A percentile compares a stretch with the other conserved stretches of the same genome.
Evolutionary conservation across 2,113 vertebrate genomes (phyloP).

Genomic region (Girardinichthys multiradiatus): DNA sequence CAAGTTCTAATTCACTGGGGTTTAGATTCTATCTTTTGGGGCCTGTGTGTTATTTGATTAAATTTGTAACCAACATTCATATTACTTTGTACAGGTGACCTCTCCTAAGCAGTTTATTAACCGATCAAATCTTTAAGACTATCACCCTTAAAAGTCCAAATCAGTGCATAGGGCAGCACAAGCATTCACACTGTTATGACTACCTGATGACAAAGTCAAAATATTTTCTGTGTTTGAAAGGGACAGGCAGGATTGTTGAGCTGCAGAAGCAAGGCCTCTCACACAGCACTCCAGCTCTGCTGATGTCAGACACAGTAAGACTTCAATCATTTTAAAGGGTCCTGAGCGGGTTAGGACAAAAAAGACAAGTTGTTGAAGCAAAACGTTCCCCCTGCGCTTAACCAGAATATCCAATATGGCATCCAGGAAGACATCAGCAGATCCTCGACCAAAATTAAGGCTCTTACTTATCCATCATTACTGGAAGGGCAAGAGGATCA

Average conservation of each 20-base stretch:
- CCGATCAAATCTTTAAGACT: not conserved
- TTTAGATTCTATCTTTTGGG: too few relatives aligned
- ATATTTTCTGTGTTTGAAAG: not conserved
- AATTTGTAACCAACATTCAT: not conserved
- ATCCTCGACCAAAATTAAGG: too few relatives aligned
- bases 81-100: not conserved
- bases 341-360: not conserved
- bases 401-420: too few relatives aligned
- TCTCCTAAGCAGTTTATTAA: too few relatives aligned
- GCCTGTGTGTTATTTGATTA: too few relatives aligned
- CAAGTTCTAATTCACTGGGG: too few relatives aligned
- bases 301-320: not conserved
- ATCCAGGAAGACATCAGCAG: too few relatives aligned
- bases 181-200: not conserved
- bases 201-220: not conserved
- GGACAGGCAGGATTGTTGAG: not conserved
- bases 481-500: too few relatives aligned
- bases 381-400: too few relatives aligned
- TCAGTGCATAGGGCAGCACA: not conserved
- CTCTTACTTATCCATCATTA: too few relatives aligned
- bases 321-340: not conserved
- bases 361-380: too few relatives aligned
- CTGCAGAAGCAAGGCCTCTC: not conserved
- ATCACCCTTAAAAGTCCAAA: not conserved
- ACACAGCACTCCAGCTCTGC: not conserved